Evolutionary conservation across 64 coral and sea anemone species (phyloP), one percentile per base, ranked within the genome.

Genomic region (Stichodactyla mertensii): DNA sequence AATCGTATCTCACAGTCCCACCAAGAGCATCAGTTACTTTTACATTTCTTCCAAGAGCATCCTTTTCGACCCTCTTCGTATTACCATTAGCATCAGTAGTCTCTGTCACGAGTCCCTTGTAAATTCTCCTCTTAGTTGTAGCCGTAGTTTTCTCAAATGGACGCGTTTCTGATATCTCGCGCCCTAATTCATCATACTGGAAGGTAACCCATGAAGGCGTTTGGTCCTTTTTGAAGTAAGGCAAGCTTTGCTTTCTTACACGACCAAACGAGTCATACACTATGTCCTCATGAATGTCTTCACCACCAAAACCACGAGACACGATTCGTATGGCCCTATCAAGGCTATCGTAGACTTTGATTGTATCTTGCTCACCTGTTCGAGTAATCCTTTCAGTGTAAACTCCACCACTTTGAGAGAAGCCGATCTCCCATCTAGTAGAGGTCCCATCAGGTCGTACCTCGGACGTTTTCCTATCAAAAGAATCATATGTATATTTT

Each of bases 11-110:
- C 52, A 55, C 78, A 19, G 15, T 81, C 26, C 78, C 78, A 52
- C 78, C 78, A 12, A 81, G 51, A 81, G 78, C 52, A 81, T 81
- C 78, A 16, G 78, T 55, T 1, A 81, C 78, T 20, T 81, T 81
- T 12, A 81, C 53, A 81, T 19, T 81, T 81, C 78, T 81, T 20
- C 78, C 78, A 53, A 81, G 53, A 20, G 53, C 78, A 81, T 81
- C 78, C 12, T 55, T 81, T 11, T 81, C 78, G 6, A 81, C 20
- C 51, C 53, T 81, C 54, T 81, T 81, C 78, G 0, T 81, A 14
- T 81, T 81, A 7, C 78, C 78, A 81, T 81, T 81, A 0, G 78
- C 78, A 55, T 81, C 78, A 2, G 78, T 81, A 20, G 12, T 53
- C 16, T 53, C 78, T 55, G 16, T 53, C 6, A 53, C 78, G 12